Conservation (phyloP, 1,140 invertebrate species). For the Drosophila repleta region DNA sequence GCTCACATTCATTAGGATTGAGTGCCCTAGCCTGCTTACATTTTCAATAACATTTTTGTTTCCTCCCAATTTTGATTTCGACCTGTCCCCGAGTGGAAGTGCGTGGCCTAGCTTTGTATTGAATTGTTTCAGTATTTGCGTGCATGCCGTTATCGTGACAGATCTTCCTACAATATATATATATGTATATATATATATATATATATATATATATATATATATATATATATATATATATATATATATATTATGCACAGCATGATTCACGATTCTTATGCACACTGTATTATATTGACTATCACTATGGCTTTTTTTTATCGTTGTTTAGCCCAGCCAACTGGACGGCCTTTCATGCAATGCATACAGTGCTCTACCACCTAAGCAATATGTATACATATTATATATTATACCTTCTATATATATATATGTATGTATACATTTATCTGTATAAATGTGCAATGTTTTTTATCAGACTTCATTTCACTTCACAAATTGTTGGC, state of each 20-base stretch:
- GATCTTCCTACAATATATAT: not conserved
- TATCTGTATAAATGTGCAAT: conserved; percentile 55
- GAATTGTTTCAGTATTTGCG: not conserved
- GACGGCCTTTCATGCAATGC: conserved; percentile 22
- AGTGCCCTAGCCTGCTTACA: no score
- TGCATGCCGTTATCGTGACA: conserved; percentile 9
- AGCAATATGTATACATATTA: not conserved
- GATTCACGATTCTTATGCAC: conserved; percentile 21
- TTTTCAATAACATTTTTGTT: no score
- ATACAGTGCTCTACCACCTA: conserved; percentile 13
- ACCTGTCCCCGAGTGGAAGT: not conserved
- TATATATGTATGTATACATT: conserved; percentile 29
- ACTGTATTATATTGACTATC: conserved; percentile 14
- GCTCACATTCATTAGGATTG: no score
- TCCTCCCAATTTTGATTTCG: no score
- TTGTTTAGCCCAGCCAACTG: conserved; percentile 8
- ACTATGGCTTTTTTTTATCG: conserved; percentile 16
- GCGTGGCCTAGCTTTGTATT: not conserved
- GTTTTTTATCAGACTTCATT: conserved; percentile 11
- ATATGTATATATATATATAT: not conserved
- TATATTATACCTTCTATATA: no score
- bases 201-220: not conserved
- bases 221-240: not conserved
- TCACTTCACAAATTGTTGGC: not conserved
- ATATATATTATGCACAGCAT: conserved; percentile 32